Evolutionary conservation across 2,888 invertebrate species (phyloP), one percentile per base, ranked within the genome.

Genomic region (Diplolepis rosae): DNA sequence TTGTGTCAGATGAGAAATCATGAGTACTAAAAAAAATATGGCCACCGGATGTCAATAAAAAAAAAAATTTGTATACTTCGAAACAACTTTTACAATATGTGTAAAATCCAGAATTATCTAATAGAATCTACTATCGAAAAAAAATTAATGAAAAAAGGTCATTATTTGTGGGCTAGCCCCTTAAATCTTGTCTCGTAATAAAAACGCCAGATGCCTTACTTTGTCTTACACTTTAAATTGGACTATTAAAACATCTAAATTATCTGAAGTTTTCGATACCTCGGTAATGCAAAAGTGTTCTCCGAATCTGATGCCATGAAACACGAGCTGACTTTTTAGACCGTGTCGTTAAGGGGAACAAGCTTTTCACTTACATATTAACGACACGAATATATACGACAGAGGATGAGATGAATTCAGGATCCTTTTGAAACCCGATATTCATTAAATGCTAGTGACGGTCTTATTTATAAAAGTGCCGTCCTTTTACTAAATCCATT

Each of bases 391-490:
- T 54, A 32, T 52, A 30, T 1, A 45, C 45, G 22, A 13, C 7
- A 27, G 42, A 45, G 54, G 56, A 13, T 61, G 54, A 71, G 68
- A 39, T 13, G 50, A 6, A 65, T 42, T 52, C 71, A 67, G 66
- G 67, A 76, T 72, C 75, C 72, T 74, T 80, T 81, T 80, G 81
- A 80, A 77, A 81, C 72, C 71, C 75, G 77, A 83, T 81, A 83
- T 82, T 82, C 81, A 81, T 82, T 79, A 80, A 80, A 77, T 68
- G 70, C 66, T 71, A 70, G 68, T 76, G 74, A 66, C 71, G 73
- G 70, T 72, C 72, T 77, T 80, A 77, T 78, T 80, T 79, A 76
- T 77, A 70, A 79, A 76, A 77, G 74, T 75, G 71, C 66, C 71
- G 68, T 72, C 69, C 51, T 61, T 45, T 50, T 67, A 48, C 71